phyloP scores from a whole-genome alignment of 1,140 invertebrate species.

The Pseudomyrmex sp. region DNA sequence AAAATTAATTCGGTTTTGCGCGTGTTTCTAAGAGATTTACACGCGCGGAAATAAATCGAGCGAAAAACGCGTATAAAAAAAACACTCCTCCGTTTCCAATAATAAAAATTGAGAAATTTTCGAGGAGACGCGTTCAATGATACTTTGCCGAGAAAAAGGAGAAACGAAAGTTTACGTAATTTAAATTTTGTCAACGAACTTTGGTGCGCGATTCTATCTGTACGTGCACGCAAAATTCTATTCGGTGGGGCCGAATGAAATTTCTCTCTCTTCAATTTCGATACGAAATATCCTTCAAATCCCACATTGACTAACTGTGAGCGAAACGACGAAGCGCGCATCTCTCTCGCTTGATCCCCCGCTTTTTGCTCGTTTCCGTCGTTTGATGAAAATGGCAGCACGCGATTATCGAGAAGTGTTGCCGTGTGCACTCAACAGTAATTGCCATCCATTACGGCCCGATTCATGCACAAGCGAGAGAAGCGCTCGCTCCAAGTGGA shows the following conservation, averaged over 20 bases:
- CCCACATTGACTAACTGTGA: background rate
- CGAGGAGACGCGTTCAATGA: too few relatives aligned
- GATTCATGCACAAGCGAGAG: slow-evolving; percentile 69
- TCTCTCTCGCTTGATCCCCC: slow-evolving; percentile 12
- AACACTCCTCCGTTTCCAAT: too few relatives aligned
- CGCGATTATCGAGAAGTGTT: slow-evolving; percentile 72
- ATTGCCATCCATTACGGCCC: slow-evolving; percentile 72
- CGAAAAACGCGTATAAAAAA: background rate
- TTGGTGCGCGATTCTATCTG: too few relatives aligned
- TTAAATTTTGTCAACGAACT: background rate
- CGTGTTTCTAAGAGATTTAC: background rate
- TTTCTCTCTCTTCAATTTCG: background rate
- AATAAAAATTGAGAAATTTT: too few relatives aligned
- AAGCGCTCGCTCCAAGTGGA: slow-evolving; percentile 54
- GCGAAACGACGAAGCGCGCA: background rate
- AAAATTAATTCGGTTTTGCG: slow-evolving; percentile 38
- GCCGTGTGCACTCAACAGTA: slow-evolving; percentile 71
- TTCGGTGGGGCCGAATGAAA: background rate
- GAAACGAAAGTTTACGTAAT: too few relatives aligned
- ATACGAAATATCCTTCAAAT: background rate
- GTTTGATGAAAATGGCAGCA: slow-evolving; percentile 61
- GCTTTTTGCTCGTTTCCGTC: slow-evolving; percentile 37
- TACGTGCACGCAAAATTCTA: background rate
- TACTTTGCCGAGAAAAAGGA: too few relatives aligned
- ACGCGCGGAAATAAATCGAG: slow-evolving; percentile 23